Conservation (phyloP, 2,888 invertebrate species). For the Ophioninae sp. region DNA sequence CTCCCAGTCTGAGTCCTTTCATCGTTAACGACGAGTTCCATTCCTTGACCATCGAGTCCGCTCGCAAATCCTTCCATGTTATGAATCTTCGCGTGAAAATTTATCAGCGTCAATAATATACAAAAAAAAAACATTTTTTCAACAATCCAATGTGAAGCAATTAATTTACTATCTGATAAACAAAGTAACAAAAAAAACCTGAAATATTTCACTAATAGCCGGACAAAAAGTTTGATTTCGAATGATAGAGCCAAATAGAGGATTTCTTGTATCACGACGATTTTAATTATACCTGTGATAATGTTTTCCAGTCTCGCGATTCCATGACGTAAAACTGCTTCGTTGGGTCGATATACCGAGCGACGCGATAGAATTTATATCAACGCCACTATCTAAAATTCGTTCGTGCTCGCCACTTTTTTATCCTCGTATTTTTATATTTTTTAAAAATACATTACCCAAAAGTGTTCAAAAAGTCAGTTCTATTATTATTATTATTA, state of each 20-base stretch:
- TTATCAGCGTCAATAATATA: neutral
- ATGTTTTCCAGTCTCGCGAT: constrained; percentile 87
- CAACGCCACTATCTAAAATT: constrained; percentile 86
- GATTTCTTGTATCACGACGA: neutral
- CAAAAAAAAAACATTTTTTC: too few relatives aligned
- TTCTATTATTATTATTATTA: neutral
- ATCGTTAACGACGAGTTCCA: constrained; percentile 90
- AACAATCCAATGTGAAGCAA: neutral
- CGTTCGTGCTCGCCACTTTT: neutral
- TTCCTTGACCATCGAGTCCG: constrained; percentile 86
- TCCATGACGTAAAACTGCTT: constrained; percentile 92
- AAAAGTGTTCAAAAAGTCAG: neutral
- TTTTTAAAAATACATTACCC: neutral
- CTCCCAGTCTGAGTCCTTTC: constrained; percentile 86
- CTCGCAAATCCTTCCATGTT: constrained; percentile 94
- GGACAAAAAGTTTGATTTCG: neutral
- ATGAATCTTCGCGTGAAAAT: constrained; percentile 83
- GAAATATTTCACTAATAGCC: neutral
- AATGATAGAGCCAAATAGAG: neutral
- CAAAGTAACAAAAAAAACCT: neutral
- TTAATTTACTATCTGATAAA: neutral
- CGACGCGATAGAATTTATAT: constrained; percentile 86
- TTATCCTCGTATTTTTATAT: neutral
- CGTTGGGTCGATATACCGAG: constrained; percentile 93
- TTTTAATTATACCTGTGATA: constrained; percentile 84